phyloP scores from a whole-genome alignment of 2,888 invertebrate species.

The Drosophila lacicola region DNA sequence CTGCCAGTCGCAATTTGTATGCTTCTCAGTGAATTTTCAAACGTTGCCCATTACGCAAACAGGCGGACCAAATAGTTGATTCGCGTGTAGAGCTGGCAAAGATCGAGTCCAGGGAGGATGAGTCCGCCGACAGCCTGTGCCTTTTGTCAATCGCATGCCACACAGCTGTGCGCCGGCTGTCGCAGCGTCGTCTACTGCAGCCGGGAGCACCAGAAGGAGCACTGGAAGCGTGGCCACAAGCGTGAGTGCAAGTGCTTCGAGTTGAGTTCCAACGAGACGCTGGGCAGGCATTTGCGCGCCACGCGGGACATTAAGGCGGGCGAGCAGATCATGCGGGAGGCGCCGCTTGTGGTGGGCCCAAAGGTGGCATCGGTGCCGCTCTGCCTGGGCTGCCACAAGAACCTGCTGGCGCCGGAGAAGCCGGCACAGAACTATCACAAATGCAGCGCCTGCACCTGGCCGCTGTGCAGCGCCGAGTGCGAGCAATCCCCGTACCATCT shows the following conservation, averaged over 20 bases:
- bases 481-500: conserved; percentile 86
- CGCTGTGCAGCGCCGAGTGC: conserved; percentile 88
- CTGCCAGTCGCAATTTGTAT: conserved; percentile 28
- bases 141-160: conserved; percentile 88
- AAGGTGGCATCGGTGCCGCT: conserved; percentile 87
- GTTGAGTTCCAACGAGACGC: conserved; percentile 85
- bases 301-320: conserved; percentile 89
- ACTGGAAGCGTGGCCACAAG: conserved; percentile 90
- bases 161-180: conserved; percentile 89
- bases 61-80: conserved; percentile 15
- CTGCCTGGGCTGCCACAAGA: conserved; percentile 88
- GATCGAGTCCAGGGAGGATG: conserved; percentile 24
- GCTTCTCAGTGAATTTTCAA: conserved; percentile 58
- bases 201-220: conserved; percentile 89
- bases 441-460: conserved; percentile 89
- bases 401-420: conserved; percentile 74
- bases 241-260: conserved; percentile 86
- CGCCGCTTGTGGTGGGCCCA: conserved; percentile 89
- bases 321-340: conserved; percentile 89
- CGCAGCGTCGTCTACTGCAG: conserved; percentile 89
- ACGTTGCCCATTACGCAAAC: conserved; percentile 70
- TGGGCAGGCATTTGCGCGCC: conserved; percentile 89
- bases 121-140: conserved; percentile 85
- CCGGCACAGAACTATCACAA: conserved; percentile 86
- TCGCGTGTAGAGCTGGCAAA: not conserved